These are phyloP conservation scores for Haliaeetus leucogaster DNA, from an alignment of 2,113 vertebrate species.

Conservation along the genomic window DNA sequence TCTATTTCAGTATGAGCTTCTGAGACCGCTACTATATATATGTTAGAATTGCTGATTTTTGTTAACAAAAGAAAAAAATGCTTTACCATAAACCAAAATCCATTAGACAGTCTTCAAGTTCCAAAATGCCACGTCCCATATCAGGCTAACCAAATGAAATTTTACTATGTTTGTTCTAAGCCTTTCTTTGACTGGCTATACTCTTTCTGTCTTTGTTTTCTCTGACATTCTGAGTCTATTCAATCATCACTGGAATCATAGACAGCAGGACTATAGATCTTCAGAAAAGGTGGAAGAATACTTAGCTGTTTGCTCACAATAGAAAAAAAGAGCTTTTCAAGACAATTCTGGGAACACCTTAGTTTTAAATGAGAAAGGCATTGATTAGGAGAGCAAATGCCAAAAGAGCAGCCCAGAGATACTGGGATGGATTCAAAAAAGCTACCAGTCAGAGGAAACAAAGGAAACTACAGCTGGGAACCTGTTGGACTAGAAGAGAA, in stretches of 20 bases:
- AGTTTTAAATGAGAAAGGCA: constrained; percentile 52
- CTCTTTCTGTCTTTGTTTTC: background rate
- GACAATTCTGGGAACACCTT: constrained; percentile 9
- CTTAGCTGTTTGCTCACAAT: constrained; percentile 25
- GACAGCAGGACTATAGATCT: background rate
- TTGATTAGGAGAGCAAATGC: constrained; percentile 59
- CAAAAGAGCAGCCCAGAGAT: constrained; percentile 22
- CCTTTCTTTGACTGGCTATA: background rate
- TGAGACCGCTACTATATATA: background rate
- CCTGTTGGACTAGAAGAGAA: constrained; percentile 60
- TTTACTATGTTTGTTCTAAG: background rate
- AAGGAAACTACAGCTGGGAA: constrained; percentile 59
- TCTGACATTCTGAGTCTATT: background rate
- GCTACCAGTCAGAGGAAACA: constrained; percentile 57
- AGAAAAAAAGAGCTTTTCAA: background rate
- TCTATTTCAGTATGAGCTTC: background rate
- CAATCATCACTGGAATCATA: constrained; percentile 9
- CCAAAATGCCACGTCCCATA: background rate
- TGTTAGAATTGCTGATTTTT: background rate
- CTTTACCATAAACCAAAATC: background rate
- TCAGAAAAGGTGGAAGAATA: constrained; percentile 15
- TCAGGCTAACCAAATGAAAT: background rate
- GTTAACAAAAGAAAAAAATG: background rate
- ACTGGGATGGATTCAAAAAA: constrained; percentile 40
- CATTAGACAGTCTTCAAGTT: background rate